phyloP scores from a whole-genome alignment of 64 coral and sea anemone species.

The Anthopleura sola region DNA sequence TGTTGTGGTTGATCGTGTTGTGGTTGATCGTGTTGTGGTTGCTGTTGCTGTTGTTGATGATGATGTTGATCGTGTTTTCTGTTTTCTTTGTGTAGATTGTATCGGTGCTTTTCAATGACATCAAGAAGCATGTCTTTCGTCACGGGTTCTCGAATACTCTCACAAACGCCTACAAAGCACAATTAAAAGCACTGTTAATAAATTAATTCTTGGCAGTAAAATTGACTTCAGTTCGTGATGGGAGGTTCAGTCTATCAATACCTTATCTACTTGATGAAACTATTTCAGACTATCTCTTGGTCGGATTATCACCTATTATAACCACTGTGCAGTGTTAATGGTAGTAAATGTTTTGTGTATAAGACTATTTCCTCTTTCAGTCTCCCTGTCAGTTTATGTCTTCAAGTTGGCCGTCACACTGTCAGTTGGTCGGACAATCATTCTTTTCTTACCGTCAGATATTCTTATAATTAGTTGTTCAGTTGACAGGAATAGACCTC shows the following conservation, averaged over 20 bases:
- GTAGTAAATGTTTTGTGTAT: too few relatives aligned
- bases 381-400: background rate
- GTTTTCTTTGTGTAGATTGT: background rate
- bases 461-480: too few relatives aligned
- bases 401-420: background rate
- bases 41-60: background rate
- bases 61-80: constrained; percentile 17
- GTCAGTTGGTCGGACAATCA: background rate
- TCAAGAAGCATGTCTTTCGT: constrained; percentile 81
- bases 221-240: background rate
- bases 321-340: too few relatives aligned
- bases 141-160: constrained; percentile 86
- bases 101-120: constrained; percentile 83
- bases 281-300: too few relatives aligned
- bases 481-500: too few relatives aligned
- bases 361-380: too few relatives aligned
- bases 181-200: background rate
- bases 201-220: background rate
- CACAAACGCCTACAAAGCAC: constrained; percentile 73
- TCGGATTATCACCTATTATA: too few relatives aligned
- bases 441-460: too few relatives aligned
- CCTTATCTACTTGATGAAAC: background rate
- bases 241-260: background rate
- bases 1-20: background rate
- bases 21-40: background rate